These are phyloP conservation scores for Acanthurus leucopareius DNA, from an alignment of 2,797 vertebrate species.

Conservation along the genomic window DNA sequence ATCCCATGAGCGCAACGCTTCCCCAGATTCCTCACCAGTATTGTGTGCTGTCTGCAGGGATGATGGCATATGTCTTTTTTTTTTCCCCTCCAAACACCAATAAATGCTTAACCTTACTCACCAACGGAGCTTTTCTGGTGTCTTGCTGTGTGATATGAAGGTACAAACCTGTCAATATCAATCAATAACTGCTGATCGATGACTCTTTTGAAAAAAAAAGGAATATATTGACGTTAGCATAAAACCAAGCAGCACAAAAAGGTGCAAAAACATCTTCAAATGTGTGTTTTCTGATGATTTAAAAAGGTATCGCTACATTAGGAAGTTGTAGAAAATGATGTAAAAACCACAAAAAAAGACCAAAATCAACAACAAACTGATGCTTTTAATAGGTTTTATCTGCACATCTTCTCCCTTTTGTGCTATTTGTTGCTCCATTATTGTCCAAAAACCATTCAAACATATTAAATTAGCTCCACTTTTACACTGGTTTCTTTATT, in stretches of 20 bases:
- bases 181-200: no score
- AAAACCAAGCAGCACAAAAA: not conserved
- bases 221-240: not conserved
- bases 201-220: no score
- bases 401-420: no score
- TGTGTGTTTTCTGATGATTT: no score
- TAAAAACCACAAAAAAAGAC: not conserved
- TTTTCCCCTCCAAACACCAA: slow-evolving; percentile 76
- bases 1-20: slow-evolving; percentile 71
- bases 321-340: no score
- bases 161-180: not conserved
- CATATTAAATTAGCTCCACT: no score
- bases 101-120: slow-evolving; percentile 85
- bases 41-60: slow-evolving; percentile 80
- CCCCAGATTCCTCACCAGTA: slow-evolving; percentile 74
- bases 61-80: slow-evolving; percentile 76
- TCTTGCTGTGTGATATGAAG: slow-evolving; percentile 51
- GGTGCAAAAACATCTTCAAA: not conserved
- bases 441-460: no score
- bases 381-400: no score
- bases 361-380: not conserved
- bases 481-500: no score
- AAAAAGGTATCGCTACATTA: no score
- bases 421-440: no score
- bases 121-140: slow-evolving; percentile 51